Conservation (phyloP, 2,797 vertebrate species). For the Semaprochilodus insignis region DNA sequence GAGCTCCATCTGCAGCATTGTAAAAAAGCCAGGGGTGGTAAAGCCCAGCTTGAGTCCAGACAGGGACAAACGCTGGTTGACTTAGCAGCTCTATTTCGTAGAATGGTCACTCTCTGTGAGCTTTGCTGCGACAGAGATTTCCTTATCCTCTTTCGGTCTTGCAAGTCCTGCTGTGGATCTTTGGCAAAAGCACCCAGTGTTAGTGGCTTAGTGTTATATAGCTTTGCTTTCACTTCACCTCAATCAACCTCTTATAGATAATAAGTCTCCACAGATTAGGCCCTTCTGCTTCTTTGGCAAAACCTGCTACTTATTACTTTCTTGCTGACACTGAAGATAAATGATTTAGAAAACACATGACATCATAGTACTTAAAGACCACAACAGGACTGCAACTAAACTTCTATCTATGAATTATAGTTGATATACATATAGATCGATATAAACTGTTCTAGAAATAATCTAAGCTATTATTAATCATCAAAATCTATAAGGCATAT, state of each 20-base stretch:
- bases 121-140: constrained; percentile 4
- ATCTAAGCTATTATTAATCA: no score
- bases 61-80: background rate
- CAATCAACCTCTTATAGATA: background rate
- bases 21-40: constrained; percentile 16
- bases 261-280: background rate
- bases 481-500: no score
- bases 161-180: background rate
- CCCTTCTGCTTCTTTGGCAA: background rate
- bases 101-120: constrained; percentile 26
- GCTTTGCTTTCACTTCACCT: background rate
- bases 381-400: background rate
- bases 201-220: no score
- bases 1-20: background rate
- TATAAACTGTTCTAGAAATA: no score
- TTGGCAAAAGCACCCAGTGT: background rate
- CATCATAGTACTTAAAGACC: background rate
- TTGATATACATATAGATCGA: no score
- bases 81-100: constrained; percentile 27
- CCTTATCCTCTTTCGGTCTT: background rate
- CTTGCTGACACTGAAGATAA: background rate
- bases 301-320: background rate
- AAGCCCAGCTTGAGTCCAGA: constrained; percentile 9
- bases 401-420: no score
- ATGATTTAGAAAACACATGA: background rate